These are phyloP conservation scores for Drosophila saltans DNA, from an alignment of 1,140 invertebrate species.

Conservation along the genomic window DNA sequence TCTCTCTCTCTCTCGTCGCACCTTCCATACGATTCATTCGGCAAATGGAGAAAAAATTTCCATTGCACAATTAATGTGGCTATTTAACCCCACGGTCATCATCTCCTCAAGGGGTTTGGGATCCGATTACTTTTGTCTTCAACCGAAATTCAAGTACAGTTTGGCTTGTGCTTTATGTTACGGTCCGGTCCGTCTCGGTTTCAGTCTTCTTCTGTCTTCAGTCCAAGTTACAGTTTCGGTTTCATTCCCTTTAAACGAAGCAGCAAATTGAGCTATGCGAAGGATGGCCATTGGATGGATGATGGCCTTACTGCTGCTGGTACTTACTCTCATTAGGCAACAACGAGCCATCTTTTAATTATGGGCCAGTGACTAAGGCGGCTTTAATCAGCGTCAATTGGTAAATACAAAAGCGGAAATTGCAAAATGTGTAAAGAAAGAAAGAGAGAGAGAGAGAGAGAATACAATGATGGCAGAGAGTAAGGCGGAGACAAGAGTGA, in stretches of 20 bases:
- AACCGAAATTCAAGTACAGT: not conserved
- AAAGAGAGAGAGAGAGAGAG: not conserved
- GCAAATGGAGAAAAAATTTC: too few relatives aligned
- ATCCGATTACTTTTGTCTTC: slow-evolving; percentile 41
- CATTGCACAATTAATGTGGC: slow-evolving; percentile 3
- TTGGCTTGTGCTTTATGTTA: not conserved
- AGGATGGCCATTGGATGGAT: not conserved
- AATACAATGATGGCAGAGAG: not conserved
- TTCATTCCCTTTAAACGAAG: slow-evolving; percentile 6
- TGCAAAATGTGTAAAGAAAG: slow-evolving; percentile 50
- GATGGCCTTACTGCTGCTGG: not conserved
- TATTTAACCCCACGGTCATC: slow-evolving; percentile 2
- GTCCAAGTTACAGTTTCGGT: not conserved
- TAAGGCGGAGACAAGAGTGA: not conserved
- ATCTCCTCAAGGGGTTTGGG: not conserved
- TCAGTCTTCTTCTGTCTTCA: not conserved
- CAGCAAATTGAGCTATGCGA: slow-evolving; percentile 10
- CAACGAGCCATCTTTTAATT: slow-evolving; percentile 66
- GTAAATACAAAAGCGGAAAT: slow-evolving; percentile 77
- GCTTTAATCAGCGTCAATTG: slow-evolving; percentile 77
- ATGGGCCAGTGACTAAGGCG: slow-evolving; percentile 69
- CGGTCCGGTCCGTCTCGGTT: not conserved
- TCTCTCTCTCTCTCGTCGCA: too few relatives aligned
- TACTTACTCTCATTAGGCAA: slow-evolving; percentile 56
- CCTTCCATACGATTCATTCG: too few relatives aligned